These are phyloP conservation scores for Diorhabda sublineata DNA, from an alignment of 1,140 invertebrate species.

Conservation along the genomic window DNA sequence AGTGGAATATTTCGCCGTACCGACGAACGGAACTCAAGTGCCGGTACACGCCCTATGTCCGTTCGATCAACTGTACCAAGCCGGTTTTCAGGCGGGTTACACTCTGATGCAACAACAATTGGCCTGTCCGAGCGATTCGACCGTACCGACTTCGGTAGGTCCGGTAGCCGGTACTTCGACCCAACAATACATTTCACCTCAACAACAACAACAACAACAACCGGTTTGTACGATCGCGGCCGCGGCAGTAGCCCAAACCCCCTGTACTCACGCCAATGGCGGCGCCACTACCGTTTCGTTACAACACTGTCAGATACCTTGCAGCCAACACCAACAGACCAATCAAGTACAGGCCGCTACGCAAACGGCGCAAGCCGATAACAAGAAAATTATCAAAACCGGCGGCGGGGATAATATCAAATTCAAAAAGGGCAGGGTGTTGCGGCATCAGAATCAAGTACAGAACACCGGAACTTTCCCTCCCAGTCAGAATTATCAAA, in stretches of 20 bases:
- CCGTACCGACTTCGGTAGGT: slow-evolving; percentile 30
- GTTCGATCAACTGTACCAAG: slow-evolving; percentile 44
- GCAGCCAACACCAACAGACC: slow-evolving; percentile 39
- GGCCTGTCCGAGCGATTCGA: slow-evolving; percentile 33
- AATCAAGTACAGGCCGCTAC: slow-evolving; percentile 48
- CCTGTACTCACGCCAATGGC: slow-evolving; percentile 29
- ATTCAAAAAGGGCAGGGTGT: slow-evolving; percentile 41
- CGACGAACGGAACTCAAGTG: slow-evolving; percentile 44
- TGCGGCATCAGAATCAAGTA: slow-evolving; percentile 32
- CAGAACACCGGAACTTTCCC: slow-evolving; percentile 27
- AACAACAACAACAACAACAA: slow-evolving; percentile 16
- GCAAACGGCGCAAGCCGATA: slow-evolving; percentile 43
- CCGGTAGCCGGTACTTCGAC: slow-evolving; percentile 28
- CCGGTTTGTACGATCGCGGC: slow-evolving; percentile 17
- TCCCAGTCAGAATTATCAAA: slow-evolving; percentile 42
- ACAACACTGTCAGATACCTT: slow-evolving; percentile 36
- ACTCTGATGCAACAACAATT: slow-evolving; percentile 43
- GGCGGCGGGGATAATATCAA: slow-evolving; percentile 45
- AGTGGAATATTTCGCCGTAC: slow-evolving; percentile 54
- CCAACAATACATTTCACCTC: slow-evolving; percentile 27
- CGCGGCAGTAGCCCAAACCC: slow-evolving; percentile 18
- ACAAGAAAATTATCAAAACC: slow-evolving; percentile 37
- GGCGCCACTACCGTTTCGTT: slow-evolving; percentile 13
- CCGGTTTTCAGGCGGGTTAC: slow-evolving; percentile 50
- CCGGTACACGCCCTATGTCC: slow-evolving; percentile 44